Evolutionary conservation across 1,140 invertebrate species (phyloP).

Genomic region (Choristoneura fumiferana): DNA sequence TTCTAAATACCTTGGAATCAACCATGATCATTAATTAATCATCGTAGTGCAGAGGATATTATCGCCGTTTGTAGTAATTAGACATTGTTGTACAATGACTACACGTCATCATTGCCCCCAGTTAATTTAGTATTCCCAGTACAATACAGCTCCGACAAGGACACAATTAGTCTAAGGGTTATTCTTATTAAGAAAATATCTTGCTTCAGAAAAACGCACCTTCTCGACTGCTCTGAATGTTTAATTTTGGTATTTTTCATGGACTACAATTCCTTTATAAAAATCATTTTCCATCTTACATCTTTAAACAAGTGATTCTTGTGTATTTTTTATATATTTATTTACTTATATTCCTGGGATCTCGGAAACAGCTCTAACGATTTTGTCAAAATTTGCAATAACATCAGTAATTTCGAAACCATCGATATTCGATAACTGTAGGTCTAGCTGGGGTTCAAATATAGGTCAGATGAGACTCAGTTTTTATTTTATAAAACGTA

Average conservation of each 20-base stretch:
- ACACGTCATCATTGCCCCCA: slow-evolving; percentile 11
- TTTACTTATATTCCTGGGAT: too few relatives aligned
- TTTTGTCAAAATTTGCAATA: too few relatives aligned
- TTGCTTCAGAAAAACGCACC: neutral
- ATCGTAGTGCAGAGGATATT: neutral
- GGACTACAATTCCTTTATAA: too few relatives aligned
- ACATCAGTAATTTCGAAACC: too few relatives aligned
- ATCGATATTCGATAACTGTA: too few relatives aligned
- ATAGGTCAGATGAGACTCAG: too few relatives aligned
- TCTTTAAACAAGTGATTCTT: too few relatives aligned
- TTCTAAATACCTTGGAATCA: neutral
- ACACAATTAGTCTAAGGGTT: slow-evolving; percentile 9
- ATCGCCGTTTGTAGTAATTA: slow-evolving; percentile 7
- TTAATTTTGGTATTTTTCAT: slow-evolving; percentile 7
- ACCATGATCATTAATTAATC: slow-evolving; percentile 3
- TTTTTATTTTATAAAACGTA: too few relatives aligned
- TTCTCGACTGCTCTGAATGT: slow-evolving; percentile 1
- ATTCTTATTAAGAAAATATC: slow-evolving; percentile 1
- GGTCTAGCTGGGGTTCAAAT: too few relatives aligned
- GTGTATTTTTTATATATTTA: too few relatives aligned
- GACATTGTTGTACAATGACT: slow-evolving; percentile 14
- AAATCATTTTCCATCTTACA: too few relatives aligned
- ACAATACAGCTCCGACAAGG: slow-evolving; percentile 4
- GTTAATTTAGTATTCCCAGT: slow-evolving; percentile 17
- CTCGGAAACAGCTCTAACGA: too few relatives aligned